phyloP scores from a whole-genome alignment of 2,888 invertebrate species.

The Macrosoma leucophasiata region DNA sequence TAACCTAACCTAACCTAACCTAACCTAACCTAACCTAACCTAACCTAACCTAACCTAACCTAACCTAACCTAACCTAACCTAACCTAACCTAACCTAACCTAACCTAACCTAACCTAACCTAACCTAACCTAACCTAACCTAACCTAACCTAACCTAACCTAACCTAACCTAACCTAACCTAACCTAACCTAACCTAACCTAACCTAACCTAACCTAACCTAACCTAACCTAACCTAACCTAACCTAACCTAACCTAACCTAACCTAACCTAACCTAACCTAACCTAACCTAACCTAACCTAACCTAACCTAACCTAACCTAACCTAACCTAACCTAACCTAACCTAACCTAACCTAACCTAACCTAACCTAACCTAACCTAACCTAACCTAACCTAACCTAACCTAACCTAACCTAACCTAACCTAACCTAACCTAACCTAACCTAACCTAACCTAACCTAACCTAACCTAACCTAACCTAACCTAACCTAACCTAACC shows the following conservation, averaged over 20 bases:
- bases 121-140: slow-evolving; percentile 30
- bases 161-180: slow-evolving; percentile 25
- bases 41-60: slow-evolving; percentile 10
- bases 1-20: slow-evolving; percentile 11
- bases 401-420: slow-evolving; percentile 24
- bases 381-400: slow-evolving; percentile 25
- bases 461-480: slow-evolving; percentile 9
- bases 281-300: slow-evolving; percentile 20
- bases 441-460: slow-evolving; percentile 21
- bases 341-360: slow-evolving; percentile 23
- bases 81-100: slow-evolving; percentile 12
- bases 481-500: slow-evolving; percentile 19
- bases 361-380: slow-evolving; percentile 22
- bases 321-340: slow-evolving; percentile 23
- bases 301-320: slow-evolving; percentile 24
- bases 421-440: slow-evolving; percentile 25
- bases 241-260: slow-evolving; percentile 21
- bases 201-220: slow-evolving; percentile 28
- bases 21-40: slow-evolving; percentile 6
- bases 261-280: slow-evolving; percentile 21
- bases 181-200: slow-evolving; percentile 28
- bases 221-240: slow-evolving; percentile 22
- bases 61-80: slow-evolving; percentile 11
- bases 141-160: slow-evolving; percentile 29
- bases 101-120: slow-evolving; percentile 19